Conservation (phyloP, 2,888 invertebrate genomes). For the Marronus borbonicus region DNA sequence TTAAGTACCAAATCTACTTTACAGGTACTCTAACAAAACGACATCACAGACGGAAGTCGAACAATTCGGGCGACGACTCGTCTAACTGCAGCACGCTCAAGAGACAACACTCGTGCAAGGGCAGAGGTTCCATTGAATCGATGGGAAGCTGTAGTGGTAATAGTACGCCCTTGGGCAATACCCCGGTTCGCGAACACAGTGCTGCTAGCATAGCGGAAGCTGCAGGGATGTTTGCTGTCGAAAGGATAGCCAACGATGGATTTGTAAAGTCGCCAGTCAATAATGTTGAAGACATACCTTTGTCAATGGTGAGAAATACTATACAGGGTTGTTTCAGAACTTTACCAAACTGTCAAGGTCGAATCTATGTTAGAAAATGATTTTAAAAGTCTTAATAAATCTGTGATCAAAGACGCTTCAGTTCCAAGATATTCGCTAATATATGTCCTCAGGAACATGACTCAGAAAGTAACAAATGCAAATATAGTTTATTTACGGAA, state of each 20-base stretch:
- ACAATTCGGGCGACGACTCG: constrained; percentile 66
- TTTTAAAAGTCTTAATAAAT: too few relatives aligned
- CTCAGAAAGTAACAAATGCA: too few relatives aligned
- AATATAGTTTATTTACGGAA: too few relatives aligned
- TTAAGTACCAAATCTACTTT: too few relatives aligned
- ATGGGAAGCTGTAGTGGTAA: constrained; percentile 71
- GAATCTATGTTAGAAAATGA: too few relatives aligned
- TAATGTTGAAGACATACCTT: constrained; percentile 61
- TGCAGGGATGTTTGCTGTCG: not conserved
- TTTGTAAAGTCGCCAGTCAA: constrained; percentile 61
- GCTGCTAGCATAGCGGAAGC: constrained; percentile 45
- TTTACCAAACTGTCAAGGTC: too few relatives aligned
- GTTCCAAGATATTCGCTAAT: too few relatives aligned
- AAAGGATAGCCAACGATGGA: constrained; percentile 54
- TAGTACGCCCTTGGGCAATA: constrained; percentile 71
- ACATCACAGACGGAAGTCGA: constrained; percentile 72
- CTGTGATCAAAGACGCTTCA: too few relatives aligned
- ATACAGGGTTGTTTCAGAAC: too few relatives aligned
- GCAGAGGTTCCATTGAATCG: constrained; percentile 71
- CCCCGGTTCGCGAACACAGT: constrained; percentile 71
- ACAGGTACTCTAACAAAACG: constrained; percentile 70
- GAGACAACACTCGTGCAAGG: constrained; percentile 75
- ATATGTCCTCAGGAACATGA: too few relatives aligned
- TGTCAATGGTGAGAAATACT: not conserved
- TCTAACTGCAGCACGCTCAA: constrained; percentile 73